Base-by-base conservation (phyloP, 2,888 invertebrate genomes). In the Lapara coniferarum region DNA sequence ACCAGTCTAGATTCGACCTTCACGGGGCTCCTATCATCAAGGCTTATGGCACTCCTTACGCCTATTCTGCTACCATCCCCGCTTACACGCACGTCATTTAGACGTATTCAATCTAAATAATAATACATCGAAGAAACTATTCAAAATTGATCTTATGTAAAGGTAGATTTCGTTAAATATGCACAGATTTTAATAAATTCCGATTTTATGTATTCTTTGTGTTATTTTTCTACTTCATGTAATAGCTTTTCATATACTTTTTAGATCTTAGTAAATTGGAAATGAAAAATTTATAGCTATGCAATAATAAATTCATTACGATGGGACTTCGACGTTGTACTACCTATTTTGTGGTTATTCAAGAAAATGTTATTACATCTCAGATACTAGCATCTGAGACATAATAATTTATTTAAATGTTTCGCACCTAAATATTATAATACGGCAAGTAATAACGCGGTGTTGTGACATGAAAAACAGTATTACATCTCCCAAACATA, bases 121-220 rank as follows among this genome's bases (percentile, higher is more conserved):
- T 59, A 25, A 25, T 2, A 25, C 2, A 46, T 46, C 3, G 6
- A 59, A 10, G 8, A 59, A 46, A 10, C 10, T 58, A 12, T 46
- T 59, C 59, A 59, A 59, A 59, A 46, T 46, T 59, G 10, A 44
- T 59, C 44, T 2, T 4, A 7, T 16, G n/a, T 16, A n/a, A 16
- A 59, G 16, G 16, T 10, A 44, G 44, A n/a, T 14, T 16, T 46
- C 16, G 10, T 16, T 13, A 4, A 12, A 37, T 16, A 59, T n/a
- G 8, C n/a, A 59, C 44, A 59, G 16, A n/a, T 56, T 56, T 56
- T 56, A 59, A 46, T 59, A 59, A 59, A 59, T 59, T 46, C 10
- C 59, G 44, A 46, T 59, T 4, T 10, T 46, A 46, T 3, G 10
- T 46, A 46, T 59, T n/a, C 10, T 37, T 46, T 59, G 10, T n/a